Percentiles rank a stretch among this genome's conserved stretches.
Conservation (phyloP, 2,113 vertebrate genomes). For the Chaenogobius annularis region DNA sequence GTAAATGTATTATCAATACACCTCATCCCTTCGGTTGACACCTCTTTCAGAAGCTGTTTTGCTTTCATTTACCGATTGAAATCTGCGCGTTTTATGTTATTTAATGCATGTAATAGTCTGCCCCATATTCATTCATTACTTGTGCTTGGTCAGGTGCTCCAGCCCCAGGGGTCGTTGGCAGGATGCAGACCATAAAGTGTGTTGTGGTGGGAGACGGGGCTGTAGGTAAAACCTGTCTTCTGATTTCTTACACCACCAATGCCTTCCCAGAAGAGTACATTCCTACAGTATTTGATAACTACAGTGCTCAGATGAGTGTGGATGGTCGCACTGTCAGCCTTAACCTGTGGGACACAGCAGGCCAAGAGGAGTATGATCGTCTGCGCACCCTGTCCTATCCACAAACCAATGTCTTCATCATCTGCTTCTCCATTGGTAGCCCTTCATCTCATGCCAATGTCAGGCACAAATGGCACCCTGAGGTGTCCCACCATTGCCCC, state of each 20-base stretch:
- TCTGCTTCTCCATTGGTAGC: constrained; percentile 92
- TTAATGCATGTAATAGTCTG: neutral
- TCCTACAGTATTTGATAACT: constrained; percentile 95
- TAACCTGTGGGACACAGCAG: constrained; percentile 94
- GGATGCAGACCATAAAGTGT: constrained; percentile 96
- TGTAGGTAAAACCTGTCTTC: constrained; percentile 94
- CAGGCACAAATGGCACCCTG: constrained; percentile 93
- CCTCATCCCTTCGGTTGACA: neutral
- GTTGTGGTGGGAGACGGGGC: constrained; percentile 93
- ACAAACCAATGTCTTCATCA: constrained; percentile 91
- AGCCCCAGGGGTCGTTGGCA: constrained; percentile 80
- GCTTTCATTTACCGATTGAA: neutral
- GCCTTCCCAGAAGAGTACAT: constrained; percentile 95
- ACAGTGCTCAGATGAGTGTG: constrained; percentile 92
- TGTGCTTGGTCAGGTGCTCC: constrained; percentile 69
- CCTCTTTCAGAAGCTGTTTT: neutral
- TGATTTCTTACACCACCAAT: constrained; percentile 94
- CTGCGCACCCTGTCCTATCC: constrained; percentile 91
- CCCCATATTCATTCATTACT: constrained; percentile 19
- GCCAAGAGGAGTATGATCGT: constrained; percentile 92
- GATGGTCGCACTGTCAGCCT: constrained; percentile 92
- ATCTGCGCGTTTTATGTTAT: neutral
- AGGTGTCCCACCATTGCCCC: constrained; percentile 92
- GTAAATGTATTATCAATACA: neutral
- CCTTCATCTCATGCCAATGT: constrained; percentile 92